A percentile compares a stretch with the other conserved stretches of the same genome.
These are phyloP conservation scores for Numida meleagris DNA, from an alignment of 2,113 vertebrate genomes.

Conservation along the genomic window DNA sequence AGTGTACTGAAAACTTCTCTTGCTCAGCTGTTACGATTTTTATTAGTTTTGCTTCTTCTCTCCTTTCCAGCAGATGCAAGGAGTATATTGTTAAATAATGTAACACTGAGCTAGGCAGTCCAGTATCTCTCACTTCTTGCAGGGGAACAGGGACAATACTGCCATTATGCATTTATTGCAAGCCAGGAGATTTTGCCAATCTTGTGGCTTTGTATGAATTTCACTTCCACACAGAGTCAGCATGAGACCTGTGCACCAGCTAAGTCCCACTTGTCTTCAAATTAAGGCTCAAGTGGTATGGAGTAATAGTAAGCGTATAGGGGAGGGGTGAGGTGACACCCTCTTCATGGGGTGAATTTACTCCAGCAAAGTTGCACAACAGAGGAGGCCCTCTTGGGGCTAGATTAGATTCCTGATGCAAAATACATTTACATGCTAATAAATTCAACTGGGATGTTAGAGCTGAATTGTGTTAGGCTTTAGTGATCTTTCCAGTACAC, in stretches of 20 bases:
- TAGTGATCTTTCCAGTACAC: not conserved
- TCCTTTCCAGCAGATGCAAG: not conserved
- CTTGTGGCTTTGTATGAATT: not conserved
- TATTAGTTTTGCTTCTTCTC: not conserved
- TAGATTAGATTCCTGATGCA: not conserved
- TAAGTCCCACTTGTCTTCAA: not conserved
- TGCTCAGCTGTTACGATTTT: not conserved
- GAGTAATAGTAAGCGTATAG: not conserved
- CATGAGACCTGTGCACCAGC: accelerated
- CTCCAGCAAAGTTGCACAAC: not conserved
- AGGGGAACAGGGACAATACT: not conserved
- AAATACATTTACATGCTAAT: not conserved
- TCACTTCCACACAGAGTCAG: not conserved
- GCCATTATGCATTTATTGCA: not conserved
- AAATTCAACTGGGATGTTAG: not conserved
- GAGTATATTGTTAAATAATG: not conserved
- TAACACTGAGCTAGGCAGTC: not conserved
- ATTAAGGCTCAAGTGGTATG: not conserved
- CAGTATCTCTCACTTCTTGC: not conserved
- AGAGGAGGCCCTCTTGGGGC: not conserved
- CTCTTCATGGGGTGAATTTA: not conserved
- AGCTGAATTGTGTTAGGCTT: not conserved
- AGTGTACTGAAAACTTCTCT: not conserved
- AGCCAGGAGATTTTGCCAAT: not conserved
- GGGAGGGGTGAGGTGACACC: not conserved